Conservation (phyloP, 2,888 invertebrate species). For the Drosophila kuntzei region DNA sequence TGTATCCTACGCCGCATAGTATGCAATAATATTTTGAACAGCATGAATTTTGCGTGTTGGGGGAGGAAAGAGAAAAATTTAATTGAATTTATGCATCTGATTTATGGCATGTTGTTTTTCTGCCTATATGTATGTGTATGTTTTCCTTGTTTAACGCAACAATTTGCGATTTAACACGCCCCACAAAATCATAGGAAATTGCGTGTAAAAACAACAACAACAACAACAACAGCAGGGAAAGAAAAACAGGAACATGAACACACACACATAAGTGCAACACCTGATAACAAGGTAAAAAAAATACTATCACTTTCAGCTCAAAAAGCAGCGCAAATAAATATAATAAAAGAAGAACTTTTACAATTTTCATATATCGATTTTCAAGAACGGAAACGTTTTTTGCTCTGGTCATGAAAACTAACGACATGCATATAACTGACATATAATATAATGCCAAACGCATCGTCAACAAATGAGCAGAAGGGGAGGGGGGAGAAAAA, state of each 20-base stretch:
- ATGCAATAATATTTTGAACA: slow-evolving; percentile 26
- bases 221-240: slow-evolving; percentile 24
- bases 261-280: slow-evolving; percentile 35
- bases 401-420: slow-evolving; percentile 71
- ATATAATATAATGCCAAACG: slow-evolving; percentile 60
- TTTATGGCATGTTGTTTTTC: slow-evolving; percentile 50
- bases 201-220: slow-evolving; percentile 24
- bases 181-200: slow-evolving; percentile 33
- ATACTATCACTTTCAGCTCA: slow-evolving; percentile 77
- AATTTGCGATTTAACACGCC: slow-evolving; percentile 63
- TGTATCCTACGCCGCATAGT: slow-evolving; percentile 4
- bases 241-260: slow-evolving; percentile 11
- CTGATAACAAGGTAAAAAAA: slow-evolving; percentile 54
- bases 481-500: background rate
- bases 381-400: slow-evolving; percentile 49
- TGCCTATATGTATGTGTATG: slow-evolving; percentile 7
- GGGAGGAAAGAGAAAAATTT: slow-evolving; percentile 13
- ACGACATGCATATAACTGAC: slow-evolving; percentile 78
- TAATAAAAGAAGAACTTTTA: slow-evolving; percentile 47
- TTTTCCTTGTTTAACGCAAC: slow-evolving; percentile 46
- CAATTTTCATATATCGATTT: slow-evolving; percentile 68
- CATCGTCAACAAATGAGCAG: background rate
- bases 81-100: slow-evolving; percentile 62
- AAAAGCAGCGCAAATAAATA: slow-evolving; percentile 53
- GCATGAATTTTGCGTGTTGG: background rate